Percentiles rank a stretch among this genome's conserved stretches.
These are phyloP conservation scores for Plecturocebus donacophilus DNA, from an alignment of 2,113 vertebrate genomes.

Conservation along the genomic window DNA sequence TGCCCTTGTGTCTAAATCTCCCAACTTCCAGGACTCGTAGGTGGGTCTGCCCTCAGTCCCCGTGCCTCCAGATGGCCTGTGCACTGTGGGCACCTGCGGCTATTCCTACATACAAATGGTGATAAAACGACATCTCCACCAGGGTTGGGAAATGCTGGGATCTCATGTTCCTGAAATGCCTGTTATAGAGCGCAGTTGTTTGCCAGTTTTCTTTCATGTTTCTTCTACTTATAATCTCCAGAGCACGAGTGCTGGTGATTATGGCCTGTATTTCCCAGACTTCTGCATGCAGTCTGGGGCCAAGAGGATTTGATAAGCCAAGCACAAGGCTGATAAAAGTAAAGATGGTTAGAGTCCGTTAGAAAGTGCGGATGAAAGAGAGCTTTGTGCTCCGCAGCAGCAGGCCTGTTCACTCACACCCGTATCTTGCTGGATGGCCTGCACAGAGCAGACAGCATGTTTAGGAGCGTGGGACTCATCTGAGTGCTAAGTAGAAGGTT, in stretches of 20 bases:
- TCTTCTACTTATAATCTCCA: not conserved
- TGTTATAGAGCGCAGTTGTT: not conserved
- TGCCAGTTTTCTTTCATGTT: not conserved
- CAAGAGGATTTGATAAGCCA: not conserved
- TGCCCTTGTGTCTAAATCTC: not conserved
- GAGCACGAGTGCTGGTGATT: not conserved
- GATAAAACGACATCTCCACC: not conserved
- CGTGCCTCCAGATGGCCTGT: not conserved
- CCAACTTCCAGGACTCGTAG: not conserved
- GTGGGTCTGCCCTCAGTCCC: not conserved
- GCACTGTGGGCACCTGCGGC: not conserved
- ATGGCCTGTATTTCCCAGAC: not conserved
- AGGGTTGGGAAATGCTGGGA: not conserved
- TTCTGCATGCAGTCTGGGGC: not conserved
- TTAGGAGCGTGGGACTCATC: no score
- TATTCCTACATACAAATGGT: not conserved
- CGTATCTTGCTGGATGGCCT: no score
- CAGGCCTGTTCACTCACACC: fast-evolving
- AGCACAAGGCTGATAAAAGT: not conserved
- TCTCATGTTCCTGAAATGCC: not conserved
- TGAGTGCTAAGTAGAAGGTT: not conserved
- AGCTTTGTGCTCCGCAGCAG: not conserved
- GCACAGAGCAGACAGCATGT: not conserved
- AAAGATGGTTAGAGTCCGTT: not conserved
- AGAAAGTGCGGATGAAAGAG: not conserved